These are phyloP conservation scores for Chascanopsetta lugubris DNA, from an alignment of 2,113 vertebrate species.

Conservation along the genomic window DNA sequence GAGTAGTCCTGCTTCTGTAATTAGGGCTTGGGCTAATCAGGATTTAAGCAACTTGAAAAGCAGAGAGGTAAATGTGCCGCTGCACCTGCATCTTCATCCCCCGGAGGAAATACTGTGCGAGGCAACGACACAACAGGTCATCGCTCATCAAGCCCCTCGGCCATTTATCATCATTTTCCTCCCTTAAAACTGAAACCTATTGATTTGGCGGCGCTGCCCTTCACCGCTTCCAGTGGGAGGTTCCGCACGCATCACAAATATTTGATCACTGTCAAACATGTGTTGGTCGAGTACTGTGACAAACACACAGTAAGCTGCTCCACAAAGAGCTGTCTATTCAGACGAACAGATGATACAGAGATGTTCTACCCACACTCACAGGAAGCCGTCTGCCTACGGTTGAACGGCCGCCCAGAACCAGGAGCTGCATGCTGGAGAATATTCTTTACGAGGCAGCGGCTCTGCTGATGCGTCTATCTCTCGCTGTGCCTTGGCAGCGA, in stretches of 20 bases:
- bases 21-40: conserved; percentile 48
- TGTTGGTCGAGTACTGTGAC: conserved; percentile 61
- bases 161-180: conserved; percentile 70
- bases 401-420: conserved; percentile 72
- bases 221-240: conserved; percentile 61
- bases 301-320: conserved; percentile 60
- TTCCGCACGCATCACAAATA: conserved; percentile 60
- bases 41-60: conserved; percentile 43
- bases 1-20: conserved; percentile 45
- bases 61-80: conserved; percentile 20
- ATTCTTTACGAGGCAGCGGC: conserved; percentile 65
- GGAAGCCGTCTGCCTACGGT: conserved; percentile 70
- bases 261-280: conserved; percentile 76
- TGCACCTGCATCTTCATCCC: conserved; percentile 17
- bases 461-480: conserved; percentile 55
- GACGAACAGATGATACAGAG: conserved; percentile 68
- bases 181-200: conserved; percentile 61
- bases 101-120: neutral
- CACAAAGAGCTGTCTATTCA: conserved; percentile 64
- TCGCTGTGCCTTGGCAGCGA: conserved; percentile 3
- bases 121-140: conserved; percentile 31
- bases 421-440: conserved; percentile 44
- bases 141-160: conserved; percentile 43
- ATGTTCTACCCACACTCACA: conserved; percentile 69
- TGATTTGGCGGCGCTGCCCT: conserved; percentile 61